Conservation (phyloP, 1,140 invertebrate genomes). For the Drosophila virilis region DNA sequence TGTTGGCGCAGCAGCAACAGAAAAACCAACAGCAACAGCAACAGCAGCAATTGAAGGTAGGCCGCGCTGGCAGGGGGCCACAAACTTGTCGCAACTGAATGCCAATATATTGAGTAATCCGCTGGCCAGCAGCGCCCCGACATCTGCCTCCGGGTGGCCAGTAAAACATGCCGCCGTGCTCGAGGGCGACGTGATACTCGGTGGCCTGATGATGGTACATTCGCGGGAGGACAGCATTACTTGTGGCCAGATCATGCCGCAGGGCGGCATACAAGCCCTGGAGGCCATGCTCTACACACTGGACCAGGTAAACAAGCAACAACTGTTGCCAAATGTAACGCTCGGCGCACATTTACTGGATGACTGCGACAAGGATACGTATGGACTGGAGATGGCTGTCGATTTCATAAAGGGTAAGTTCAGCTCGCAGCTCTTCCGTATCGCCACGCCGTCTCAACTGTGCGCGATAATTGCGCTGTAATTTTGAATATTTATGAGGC, state of each 20-base stretch:
- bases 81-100: slow-evolving; percentile 35
- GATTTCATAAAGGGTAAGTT: slow-evolving; percentile 98
- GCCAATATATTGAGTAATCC: slow-evolving; percentile 46
- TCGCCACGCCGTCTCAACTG: not conserved
- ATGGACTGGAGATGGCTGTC: slow-evolving; percentile 97
- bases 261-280: slow-evolving; percentile 95
- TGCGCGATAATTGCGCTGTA: slow-evolving; percentile 14
- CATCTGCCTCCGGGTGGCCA: slow-evolving; percentile 87
- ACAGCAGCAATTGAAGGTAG: slow-evolving; percentile 18
- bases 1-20: slow-evolving; percentile 1
- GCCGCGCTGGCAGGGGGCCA: slow-evolving; percentile 34
- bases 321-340: slow-evolving; percentile 90
- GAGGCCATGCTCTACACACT: slow-evolving; percentile 97
- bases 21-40: slow-evolving; percentile 10
- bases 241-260: slow-evolving; percentile 97
- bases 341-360: slow-evolving; percentile 96
- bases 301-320: slow-evolving; percentile 90
- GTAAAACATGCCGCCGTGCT: slow-evolving; percentile 93
- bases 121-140: slow-evolving; percentile 5
- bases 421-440: not conserved
- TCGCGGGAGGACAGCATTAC: slow-evolving; percentile 92
- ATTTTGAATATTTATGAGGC: slow-evolving; percentile 42
- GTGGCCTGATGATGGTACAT: slow-evolving; percentile 98
- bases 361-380: slow-evolving; percentile 98
- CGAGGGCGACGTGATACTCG: slow-evolving; percentile 93